Evolutionary conservation across 2,113 vertebrate genomes (phyloP), one percentile per base, ranked within the genome.

Genomic region (zebrafish (Danio rerio)): DNA sequence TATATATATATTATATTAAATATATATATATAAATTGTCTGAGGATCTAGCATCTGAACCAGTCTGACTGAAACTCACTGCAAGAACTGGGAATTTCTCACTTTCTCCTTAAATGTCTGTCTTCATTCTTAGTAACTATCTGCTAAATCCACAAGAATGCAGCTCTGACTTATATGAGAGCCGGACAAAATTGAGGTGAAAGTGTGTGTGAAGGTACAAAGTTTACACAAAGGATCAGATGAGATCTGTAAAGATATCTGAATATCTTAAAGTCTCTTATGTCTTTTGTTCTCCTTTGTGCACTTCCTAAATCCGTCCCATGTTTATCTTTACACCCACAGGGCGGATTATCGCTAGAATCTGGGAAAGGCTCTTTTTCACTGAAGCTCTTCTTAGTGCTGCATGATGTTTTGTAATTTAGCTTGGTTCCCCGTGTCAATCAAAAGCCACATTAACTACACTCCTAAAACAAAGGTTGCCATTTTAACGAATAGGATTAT

Each of bases 71-170:
- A 87, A 87, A 90, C 55, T 62, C 53, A 82, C 85, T 81, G 72
- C 74, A 90, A 91, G 83, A 91, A 93, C 92, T 93, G 92, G 91
- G 85, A 91, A 94, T 93, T 92, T 94, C 92, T 92, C 92, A 92
- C 91, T 79, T 81, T 70, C 65, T 86, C 85, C 87, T 90, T 87
- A 93, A 88, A 88, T 87, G 86, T 83, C 74, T 45, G 71, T 75
- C 81, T 80, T 85, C 77, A 89, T 87, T 92, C 90, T 90, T 94
- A 86, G 90, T 90, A 94, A 92, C 91, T 94, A 91, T 91, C 92
- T 93, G 93, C 91, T 93, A 94, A 95, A 93, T 92, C 89, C 89
- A 86, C 84, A 58, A 86, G 93, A 94, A 94, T 94, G 91, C 84
- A 77, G 71, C 80, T 70, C 83, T 86, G 86, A 90, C 78, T 87